phyloP scores from a whole-genome alignment of 2,113 vertebrate species.

The Isurus oxyrinchus region DNA sequence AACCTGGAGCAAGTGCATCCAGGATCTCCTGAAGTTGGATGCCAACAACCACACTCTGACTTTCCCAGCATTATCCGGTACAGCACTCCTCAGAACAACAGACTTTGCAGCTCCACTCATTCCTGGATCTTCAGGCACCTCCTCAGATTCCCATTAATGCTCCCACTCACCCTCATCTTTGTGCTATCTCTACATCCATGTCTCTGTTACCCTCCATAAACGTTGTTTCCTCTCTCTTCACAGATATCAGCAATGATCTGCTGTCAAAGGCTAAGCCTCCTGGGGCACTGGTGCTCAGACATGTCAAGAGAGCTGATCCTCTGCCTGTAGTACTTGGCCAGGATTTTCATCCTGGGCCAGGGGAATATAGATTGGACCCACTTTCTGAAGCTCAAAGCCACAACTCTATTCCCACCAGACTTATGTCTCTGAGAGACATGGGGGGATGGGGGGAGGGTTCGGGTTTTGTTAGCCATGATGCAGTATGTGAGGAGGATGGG shows the following conservation, averaged over 20 bases:
- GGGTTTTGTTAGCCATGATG: background rate
- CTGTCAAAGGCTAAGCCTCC: background rate
- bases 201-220: background rate
- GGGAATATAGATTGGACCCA: too few species aligned
- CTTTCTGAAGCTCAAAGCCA: background rate
- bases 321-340: background rate
- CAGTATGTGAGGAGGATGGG: too few species aligned
- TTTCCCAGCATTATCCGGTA: background rate
- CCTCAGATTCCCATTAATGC: background rate
- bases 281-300: background rate
- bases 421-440: background rate
- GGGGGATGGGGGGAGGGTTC: background rate
- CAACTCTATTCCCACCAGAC: background rate
- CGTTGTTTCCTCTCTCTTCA: too few species aligned
- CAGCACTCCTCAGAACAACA: background rate
- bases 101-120: background rate
- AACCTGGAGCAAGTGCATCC: background rate
- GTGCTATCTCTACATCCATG: background rate
- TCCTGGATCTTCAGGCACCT: background rate
- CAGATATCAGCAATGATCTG: background rate
- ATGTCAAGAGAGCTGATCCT: background rate
- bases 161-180: background rate
- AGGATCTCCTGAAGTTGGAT: background rate
- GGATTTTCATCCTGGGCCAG: too few species aligned
- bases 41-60: background rate